phyloP scores from a whole-genome alignment of 1,140 invertebrate species.

The Reticulitermes speratus region DNA sequence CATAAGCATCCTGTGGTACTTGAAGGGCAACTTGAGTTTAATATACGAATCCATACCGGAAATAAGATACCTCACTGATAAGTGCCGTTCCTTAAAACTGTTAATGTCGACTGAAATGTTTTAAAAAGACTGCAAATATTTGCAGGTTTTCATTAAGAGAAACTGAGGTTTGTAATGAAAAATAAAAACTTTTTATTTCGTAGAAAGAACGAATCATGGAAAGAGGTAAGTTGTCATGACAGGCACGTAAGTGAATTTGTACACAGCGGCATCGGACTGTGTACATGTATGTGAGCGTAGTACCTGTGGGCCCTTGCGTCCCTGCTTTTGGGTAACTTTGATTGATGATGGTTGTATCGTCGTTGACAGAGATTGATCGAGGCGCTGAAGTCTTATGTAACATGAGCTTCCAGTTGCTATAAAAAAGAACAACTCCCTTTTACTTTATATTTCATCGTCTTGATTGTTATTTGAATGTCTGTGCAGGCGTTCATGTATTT shows the following conservation, averaged over 20 bases:
- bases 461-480: neutral
- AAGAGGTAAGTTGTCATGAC: neutral
- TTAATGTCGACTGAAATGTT: too few species aligned
- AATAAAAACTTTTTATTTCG: too few species aligned
- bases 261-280: neutral
- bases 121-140: too few species aligned
- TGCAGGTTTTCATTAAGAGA: too few species aligned
- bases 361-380: conserved; percentile 14
- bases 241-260: neutral
- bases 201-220: too few species aligned
- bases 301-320: neutral
- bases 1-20: too few species aligned
- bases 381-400: conserved; percentile 10
- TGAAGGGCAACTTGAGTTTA: too few species aligned
- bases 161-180: too few species aligned
- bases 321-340: conserved; percentile 12
- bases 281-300: too few species aligned
- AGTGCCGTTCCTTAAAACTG: too few species aligned
- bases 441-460: neutral
- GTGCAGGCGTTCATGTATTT: neutral
- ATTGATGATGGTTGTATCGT: neutral
- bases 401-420: neutral
- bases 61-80: too few species aligned
- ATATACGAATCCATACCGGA: too few species aligned
- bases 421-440: neutral